A percentile compares a stretch with the other conserved stretches of the same genome.
Conservation (phyloP, 2,113 vertebrate species). For the Mormyrus lacerda region DNA sequence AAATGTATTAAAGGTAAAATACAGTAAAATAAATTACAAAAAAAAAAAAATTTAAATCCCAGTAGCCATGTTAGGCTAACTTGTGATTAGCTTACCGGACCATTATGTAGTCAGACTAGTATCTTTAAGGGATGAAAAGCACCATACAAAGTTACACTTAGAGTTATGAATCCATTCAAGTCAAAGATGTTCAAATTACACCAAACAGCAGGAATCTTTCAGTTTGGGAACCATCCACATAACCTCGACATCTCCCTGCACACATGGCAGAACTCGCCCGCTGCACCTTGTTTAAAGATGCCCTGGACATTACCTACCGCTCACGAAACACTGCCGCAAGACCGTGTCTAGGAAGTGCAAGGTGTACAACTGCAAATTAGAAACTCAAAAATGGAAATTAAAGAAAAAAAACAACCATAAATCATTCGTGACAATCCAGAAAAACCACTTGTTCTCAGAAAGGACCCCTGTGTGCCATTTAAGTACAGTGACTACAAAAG, state of each 20-base stretch:
- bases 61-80: neutral
- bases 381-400: slow-evolving; percentile 18
- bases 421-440: neutral
- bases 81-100: neutral
- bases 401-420: slow-evolving; percentile 16
- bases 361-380: neutral
- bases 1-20: neutral
- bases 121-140: neutral
- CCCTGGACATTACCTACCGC: neutral
- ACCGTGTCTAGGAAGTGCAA: neutral
- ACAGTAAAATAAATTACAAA: neutral
- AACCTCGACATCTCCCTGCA: neutral
- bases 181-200: neutral
- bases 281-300: neutral
- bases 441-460: neutral
- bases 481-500: neutral
- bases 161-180: neutral
- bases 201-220: neutral
- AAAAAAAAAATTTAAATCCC: neutral
- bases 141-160: neutral
- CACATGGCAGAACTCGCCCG: neutral
- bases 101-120: neutral
- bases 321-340: neutral
- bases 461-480: neutral
- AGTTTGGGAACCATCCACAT: neutral